Base-by-base conservation (phyloP, 2,888 invertebrate species). In the Amiota communis region DNA sequence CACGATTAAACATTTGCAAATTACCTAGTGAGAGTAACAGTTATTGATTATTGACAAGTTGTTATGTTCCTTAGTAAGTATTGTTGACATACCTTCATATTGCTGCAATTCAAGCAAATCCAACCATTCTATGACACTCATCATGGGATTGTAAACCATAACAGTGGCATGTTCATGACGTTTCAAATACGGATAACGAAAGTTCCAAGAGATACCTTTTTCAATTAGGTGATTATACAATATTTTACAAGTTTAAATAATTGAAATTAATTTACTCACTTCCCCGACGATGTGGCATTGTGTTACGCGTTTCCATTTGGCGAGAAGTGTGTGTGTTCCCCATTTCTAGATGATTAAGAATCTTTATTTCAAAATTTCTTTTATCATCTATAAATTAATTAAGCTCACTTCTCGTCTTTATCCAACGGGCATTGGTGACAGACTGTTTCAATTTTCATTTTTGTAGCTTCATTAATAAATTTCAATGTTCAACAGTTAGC, bases 101-200 rank as follows among this genome's bases (percentile, higher is more conserved):
- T 93, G 91, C 72, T 90, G 90, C 79, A 94, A 87, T 49, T 93
- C 92, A 67, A 94, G 88, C 48, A 92, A 90, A 75, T 91, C 91
- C 67, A 94, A 89, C 94, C 94, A 94, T 71, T 91, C 90, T 9
- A 81, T 77, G 69, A 92, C 90, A 76, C 92, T 92, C 78, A 92
- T 87, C 81, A 92, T 91, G 11, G 91, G 91, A 73, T 90, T 81
- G 79, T 86, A 79, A 0, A 88, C 84, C 75, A 86, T 86, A 76
- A 86, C 79, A 1, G 84, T 83, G 12, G 87, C 79, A 75, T 83
- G 81, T 59, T 88, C 86, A 80, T 89, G 84, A 9, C 84, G 78
- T 0, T 86, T 89, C 23, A 86, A 85, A 64, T 89, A 79, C 0
- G 82, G 85, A 81, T 90, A 91, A 48, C 90, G 88, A 84, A 91